phyloP scores from a whole-genome alignment of 2,113 vertebrate species.

The Buteo buteo region DNA sequence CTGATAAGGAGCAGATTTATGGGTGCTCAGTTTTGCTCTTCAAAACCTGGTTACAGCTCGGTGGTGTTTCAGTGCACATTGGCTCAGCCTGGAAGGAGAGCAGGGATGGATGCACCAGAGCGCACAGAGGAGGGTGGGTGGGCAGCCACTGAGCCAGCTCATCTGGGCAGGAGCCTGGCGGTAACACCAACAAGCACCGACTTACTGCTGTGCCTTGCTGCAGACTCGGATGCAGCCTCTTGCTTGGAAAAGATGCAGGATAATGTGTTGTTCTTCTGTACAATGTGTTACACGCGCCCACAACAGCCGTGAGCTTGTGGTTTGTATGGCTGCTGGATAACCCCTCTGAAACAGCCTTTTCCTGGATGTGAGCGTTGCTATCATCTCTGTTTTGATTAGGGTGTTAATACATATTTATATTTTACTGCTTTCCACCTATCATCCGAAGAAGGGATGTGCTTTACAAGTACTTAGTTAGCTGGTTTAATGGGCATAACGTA shows the following conservation, averaged over 20 bases:
- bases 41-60: not conserved
- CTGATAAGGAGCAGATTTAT: not conserved
- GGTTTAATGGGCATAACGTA: not conserved
- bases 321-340: accelerated
- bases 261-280: not conserved
- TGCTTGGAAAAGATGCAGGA: not conserved
- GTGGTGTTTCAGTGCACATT: not conserved
- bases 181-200: not conserved
- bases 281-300: accelerated
- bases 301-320: accelerated
- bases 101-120: not conserved
- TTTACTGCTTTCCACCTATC: not conserved
- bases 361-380: not conserved
- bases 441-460: not conserved
- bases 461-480: not conserved
- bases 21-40: not conserved
- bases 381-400: not conserved
- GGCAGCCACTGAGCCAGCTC: not conserved
- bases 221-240: not conserved
- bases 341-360: not conserved
- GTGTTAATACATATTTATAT: not conserved
- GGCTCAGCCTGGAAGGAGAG: not conserved
- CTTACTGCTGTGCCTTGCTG: not conserved
- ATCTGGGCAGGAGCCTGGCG: not conserved
- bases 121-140: not conserved